These are phyloP conservation scores for Lutra lutra DNA, from an alignment of 2,797 vertebrate species.

Conservation along the genomic window DNA sequence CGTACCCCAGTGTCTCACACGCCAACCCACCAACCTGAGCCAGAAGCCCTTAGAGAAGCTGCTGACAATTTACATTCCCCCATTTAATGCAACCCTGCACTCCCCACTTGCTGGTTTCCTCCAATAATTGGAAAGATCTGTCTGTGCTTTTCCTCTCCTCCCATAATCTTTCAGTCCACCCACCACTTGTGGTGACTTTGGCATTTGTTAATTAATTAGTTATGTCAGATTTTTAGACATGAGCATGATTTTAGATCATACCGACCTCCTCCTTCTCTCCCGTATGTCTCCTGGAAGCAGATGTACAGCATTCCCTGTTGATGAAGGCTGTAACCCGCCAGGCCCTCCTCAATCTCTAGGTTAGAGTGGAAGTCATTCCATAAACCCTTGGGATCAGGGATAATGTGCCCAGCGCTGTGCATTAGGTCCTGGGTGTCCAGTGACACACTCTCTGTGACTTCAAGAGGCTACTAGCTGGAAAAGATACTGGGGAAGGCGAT, in stretches of 20 bases:
- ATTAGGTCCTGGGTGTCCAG: neutral
- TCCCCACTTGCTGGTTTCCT: neutral
- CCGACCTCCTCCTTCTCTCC: neutral
- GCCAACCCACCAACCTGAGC: neutral
- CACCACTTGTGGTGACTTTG: neutral
- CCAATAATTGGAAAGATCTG: neutral
- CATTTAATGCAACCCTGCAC: neutral
- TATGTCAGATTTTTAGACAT: neutral
- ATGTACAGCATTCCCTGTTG: neutral
- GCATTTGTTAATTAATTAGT: constrained; percentile 23
- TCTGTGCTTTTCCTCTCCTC: neutral
- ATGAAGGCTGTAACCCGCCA: neutral
- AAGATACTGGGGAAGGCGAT: neutral
- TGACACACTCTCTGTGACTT: neutral
- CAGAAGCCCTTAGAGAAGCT: neutral
- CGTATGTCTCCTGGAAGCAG: neutral
- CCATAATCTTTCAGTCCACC: neutral
- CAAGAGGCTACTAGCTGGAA: neutral
- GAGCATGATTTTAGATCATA: neutral
- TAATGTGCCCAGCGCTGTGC: neutral
- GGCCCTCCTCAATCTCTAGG: neutral
- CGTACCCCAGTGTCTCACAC: neutral
- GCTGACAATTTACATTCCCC: neutral
- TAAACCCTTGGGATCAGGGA: neutral
- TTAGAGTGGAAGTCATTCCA: neutral